Percentiles rank a stretch among this genome's conserved stretches.
Evolutionary conservation across 2,797 vertebrate genomes (phyloP).

Genomic region (Hoplostethus atlanticus): DNA sequence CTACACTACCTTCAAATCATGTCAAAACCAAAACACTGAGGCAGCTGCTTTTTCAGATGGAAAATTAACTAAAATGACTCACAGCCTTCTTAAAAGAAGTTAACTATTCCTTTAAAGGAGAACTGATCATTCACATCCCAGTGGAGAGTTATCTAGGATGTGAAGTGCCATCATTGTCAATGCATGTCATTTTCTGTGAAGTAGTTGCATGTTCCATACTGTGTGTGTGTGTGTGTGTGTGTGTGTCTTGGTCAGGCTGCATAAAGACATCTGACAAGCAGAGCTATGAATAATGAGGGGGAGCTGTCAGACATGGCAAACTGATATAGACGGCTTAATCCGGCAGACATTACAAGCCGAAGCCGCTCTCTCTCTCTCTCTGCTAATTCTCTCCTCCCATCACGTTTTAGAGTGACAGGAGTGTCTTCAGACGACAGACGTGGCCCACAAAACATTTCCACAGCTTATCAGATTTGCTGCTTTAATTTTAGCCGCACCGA

Average conservation of each 20-base stretch:
- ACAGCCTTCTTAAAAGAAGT: slow-evolving; percentile 3
- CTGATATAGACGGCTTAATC: no score
- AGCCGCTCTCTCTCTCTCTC: slow-evolving; percentile 27
- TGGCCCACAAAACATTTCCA: slow-evolving; percentile 34
- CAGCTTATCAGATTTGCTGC: slow-evolving; percentile 52
- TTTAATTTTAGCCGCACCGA: slow-evolving; percentile 8
- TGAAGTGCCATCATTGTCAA: slow-evolving; percentile 1
- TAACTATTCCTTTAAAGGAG: no score
- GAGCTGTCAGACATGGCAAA: slow-evolving; percentile 68
- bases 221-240: slow-evolving; percentile 21
- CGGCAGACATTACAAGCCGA: slow-evolving; percentile 31
- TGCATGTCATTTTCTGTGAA: background rate
- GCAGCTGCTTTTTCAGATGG: slow-evolving; percentile 1
- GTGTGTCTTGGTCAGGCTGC: slow-evolving; percentile 35
- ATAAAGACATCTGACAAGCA: slow-evolving; percentile 68
- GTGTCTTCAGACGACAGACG: slow-evolving; percentile 45
- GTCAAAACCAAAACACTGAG: background rate
- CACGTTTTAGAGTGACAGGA: slow-evolving; percentile 33
- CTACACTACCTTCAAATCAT: background rate
- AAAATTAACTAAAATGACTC: slow-evolving; percentile 15
- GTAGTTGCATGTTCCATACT: slow-evolving; percentile 27
- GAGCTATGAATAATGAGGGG: slow-evolving; percentile 71
- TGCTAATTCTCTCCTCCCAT: slow-evolving; percentile 48
- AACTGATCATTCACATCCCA: background rate
- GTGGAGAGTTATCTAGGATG: background rate